Conservation (phyloP, 1,140 invertebrate genomes). For the Aphelenchoides fujianensis region DNA sequence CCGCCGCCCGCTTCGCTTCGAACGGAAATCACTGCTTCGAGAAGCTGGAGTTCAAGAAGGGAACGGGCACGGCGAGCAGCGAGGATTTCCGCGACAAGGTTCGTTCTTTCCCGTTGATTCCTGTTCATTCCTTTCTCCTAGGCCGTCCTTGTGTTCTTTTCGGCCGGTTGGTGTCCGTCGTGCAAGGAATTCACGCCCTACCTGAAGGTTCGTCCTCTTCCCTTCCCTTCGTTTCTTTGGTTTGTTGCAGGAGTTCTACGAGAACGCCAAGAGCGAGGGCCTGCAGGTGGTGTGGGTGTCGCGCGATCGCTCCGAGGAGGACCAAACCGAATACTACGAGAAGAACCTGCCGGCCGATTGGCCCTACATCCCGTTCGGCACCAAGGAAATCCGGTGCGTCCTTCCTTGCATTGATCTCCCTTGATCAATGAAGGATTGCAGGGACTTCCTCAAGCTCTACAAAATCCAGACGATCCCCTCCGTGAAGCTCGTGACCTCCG, state of each 20-base stretch:
- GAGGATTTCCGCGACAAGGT: slow-evolving; percentile 10
- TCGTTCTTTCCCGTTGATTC: background rate
- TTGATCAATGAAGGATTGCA: too few species aligned
- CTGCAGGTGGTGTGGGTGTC: slow-evolving; percentile 41
- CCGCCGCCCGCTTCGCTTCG: background rate
- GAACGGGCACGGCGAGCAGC: background rate
- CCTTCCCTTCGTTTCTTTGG: background rate
- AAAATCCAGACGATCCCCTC: slow-evolving; percentile 37
- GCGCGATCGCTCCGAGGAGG: slow-evolving; percentile 30
- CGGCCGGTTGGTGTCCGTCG: slow-evolving; percentile 29
- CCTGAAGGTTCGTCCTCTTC: slow-evolving; percentile 27
- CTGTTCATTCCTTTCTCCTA: slow-evolving; percentile 10
- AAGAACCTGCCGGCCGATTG: slow-evolving; percentile 33
- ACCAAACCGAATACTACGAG: slow-evolving; percentile 38
- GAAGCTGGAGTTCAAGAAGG: background rate
- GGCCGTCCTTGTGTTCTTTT: slow-evolving; percentile 31
- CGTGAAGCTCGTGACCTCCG: slow-evolving; percentile 26
- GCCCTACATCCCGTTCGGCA: slow-evolving; percentile 28
- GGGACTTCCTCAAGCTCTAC: slow-evolving; percentile 31
- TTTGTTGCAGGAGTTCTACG: slow-evolving; percentile 37
- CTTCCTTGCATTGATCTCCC: too few species aligned
- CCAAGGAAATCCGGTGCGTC: slow-evolving; percentile 32
- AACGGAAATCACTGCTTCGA: slow-evolving; percentile 1
- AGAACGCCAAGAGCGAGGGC: slow-evolving; percentile 37
- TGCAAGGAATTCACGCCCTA: slow-evolving; percentile 34